Evolutionary conservation across 2,797 vertebrate genomes (phyloP).

Genomic region (Sarcoramphus papa): DNA sequence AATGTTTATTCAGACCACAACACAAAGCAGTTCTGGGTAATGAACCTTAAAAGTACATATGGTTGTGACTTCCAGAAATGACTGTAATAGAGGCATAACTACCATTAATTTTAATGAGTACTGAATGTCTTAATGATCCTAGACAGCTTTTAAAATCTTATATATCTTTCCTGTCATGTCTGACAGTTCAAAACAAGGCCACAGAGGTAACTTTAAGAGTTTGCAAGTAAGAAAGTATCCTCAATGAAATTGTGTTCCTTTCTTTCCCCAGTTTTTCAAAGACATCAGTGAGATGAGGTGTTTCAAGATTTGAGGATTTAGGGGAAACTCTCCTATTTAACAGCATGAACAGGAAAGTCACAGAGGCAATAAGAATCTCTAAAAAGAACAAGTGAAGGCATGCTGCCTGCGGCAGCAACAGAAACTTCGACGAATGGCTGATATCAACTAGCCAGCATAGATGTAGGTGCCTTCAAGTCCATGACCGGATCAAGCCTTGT

Average conservation of each 20-base stretch:
- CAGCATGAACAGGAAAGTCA: neutral
- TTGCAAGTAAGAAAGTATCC: neutral
- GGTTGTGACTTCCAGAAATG: neutral
- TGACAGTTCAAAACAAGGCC: neutral
- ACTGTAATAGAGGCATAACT: neutral
- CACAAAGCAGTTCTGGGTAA: neutral
- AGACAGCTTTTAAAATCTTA: neutral
- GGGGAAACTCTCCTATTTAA: neutral
- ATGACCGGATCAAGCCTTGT: neutral
- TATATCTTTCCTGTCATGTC: neutral
- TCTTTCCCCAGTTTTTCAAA: neutral
- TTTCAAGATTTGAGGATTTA: neutral
- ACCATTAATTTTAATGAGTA: neutral
- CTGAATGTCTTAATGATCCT: neutral
- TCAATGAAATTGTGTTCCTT: neutral
- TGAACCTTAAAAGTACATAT: neutral
- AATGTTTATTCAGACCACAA: neutral
- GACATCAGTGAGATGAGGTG: neutral
- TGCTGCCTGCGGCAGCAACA: neutral
- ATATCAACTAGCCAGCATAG: neutral
- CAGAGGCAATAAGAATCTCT: neutral
- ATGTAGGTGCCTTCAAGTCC: neutral
- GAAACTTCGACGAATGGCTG: neutral
- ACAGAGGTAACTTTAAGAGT: neutral
- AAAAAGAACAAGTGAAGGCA: neutral